Evolutionary conservation across 1,140 invertebrate species (phyloP).

Genomic region (Batillaria attramentaria): DNA sequence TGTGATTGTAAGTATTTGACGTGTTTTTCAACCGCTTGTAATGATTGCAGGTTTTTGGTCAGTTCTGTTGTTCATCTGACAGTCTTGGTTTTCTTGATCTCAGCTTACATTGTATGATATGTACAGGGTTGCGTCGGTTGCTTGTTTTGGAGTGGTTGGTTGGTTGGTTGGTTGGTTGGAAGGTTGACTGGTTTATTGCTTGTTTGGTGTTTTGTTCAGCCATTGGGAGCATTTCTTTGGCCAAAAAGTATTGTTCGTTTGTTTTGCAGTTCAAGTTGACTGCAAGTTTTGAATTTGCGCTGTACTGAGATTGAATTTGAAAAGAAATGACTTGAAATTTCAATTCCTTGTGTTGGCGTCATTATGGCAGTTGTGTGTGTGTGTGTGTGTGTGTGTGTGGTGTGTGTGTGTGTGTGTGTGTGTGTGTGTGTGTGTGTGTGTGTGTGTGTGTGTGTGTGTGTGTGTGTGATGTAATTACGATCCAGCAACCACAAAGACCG

Average conservation of each 20-base stretch:
- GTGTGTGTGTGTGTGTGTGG: too few species aligned
- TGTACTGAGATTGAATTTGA: background rate
- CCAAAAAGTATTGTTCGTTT: constrained; percentile 7
- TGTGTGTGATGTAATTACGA: background rate
- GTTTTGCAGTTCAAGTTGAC: background rate
- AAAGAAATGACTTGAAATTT: background rate
- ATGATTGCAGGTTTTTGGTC: background rate
- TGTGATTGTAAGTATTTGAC: background rate
- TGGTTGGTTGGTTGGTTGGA: background rate
- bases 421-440: background rate
- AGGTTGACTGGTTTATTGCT: background rate
- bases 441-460: background rate
- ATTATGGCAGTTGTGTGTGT: background rate
- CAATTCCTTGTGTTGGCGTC: background rate
- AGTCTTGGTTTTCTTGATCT: constrained; percentile 9
- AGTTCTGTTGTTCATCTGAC: background rate
- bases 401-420: background rate
- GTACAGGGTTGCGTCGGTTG: constrained; percentile 5
- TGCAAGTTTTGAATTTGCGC: constrained; percentile 2
- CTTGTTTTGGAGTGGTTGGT: background rate
- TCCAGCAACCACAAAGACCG: background rate
- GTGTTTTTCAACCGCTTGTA: background rate
- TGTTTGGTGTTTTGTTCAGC: background rate
- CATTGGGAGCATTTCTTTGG: background rate
- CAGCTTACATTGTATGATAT: too few species aligned